Evolutionary conservation across 2,113 vertebrate species (phyloP).

Genomic region (Melozone crissalis): DNA sequence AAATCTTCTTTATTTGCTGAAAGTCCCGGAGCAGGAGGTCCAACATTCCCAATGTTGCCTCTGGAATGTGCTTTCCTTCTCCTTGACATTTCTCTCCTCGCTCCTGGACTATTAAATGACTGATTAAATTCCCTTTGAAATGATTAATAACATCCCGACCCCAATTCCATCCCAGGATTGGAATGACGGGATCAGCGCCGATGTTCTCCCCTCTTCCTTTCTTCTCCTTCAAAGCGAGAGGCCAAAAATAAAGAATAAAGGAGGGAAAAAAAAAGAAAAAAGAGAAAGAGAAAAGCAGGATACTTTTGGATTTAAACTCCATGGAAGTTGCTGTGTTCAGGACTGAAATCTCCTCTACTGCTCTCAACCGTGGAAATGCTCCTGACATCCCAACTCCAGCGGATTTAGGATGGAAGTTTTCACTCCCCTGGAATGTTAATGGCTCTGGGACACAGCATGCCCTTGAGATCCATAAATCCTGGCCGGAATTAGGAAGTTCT

Average conservation of each 20-base stretch:
- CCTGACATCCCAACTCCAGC: not conserved
- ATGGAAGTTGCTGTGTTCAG: not conserved
- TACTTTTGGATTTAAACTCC: not conserved
- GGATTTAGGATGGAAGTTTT: not conserved
- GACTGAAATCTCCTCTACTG: not conserved
- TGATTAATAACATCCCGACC: not conserved
- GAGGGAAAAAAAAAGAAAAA: fast-evolving
- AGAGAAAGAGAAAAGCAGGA: not conserved
- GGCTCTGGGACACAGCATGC: not conserved
- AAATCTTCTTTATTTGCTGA: not conserved
- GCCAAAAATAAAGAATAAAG: not conserved
- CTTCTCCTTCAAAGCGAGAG: not conserved
- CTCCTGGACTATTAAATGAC: not conserved
- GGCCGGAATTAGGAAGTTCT: no score
- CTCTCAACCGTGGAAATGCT: not conserved
- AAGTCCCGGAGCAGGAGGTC: not conserved
- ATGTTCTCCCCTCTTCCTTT: not conserved
- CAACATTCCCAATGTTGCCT: not conserved
- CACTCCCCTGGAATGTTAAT: not conserved
- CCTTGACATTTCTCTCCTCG: not conserved
- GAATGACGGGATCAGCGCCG: not conserved
- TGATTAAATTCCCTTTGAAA: slow-evolving; percentile 32
- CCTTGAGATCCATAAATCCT: not conserved
- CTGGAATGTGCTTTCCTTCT: not conserved
- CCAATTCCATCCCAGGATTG: not conserved